Evolutionary conservation across 2,888 invertebrate genomes (phyloP).

Genomic region (Griposia aprilina): DNA sequence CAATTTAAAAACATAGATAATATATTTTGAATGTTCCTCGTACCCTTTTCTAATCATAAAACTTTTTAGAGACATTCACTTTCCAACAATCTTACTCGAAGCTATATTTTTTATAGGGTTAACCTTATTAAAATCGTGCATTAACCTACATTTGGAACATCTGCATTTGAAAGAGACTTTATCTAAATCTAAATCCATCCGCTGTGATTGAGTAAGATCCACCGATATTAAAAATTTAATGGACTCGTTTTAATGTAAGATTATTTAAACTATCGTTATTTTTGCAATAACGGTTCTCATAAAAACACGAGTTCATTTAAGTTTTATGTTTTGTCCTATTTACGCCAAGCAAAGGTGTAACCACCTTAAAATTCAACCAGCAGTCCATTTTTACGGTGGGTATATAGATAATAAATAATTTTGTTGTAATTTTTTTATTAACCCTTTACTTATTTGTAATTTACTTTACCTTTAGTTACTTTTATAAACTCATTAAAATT

Average conservation of each 20-base stretch:
- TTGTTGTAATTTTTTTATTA: not conserved
- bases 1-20: not conserved
- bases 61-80: not conserved
- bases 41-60: not conserved
- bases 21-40: slow-evolving; percentile 1
- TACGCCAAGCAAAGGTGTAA: not conserved
- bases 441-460: too few relatives aligned
- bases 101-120: slow-evolving; percentile 16
- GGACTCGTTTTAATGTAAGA: slow-evolving; percentile 6
- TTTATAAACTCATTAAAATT: not conserved
- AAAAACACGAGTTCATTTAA: not conserved
- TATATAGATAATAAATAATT: not conserved
- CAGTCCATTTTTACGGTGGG: not conserved
- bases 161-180: slow-evolving; percentile 49
- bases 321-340: not conserved
- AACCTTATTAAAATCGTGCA: slow-evolving; percentile 44
- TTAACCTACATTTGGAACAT: slow-evolving; percentile 54
- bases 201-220: slow-evolving; percentile 51
- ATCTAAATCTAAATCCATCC: slow-evolving; percentile 53
- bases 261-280: slow-evolving; percentile 25
- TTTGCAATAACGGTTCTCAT: slow-evolving; percentile 22
- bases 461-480: too few relatives aligned
- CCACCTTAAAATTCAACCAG: not conserved
- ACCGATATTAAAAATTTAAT: slow-evolving; percentile 40
- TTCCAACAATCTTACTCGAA: not conserved